Conservation (phyloP, 2,113 vertebrate species). For the Potamarius usumacintae region DNA sequence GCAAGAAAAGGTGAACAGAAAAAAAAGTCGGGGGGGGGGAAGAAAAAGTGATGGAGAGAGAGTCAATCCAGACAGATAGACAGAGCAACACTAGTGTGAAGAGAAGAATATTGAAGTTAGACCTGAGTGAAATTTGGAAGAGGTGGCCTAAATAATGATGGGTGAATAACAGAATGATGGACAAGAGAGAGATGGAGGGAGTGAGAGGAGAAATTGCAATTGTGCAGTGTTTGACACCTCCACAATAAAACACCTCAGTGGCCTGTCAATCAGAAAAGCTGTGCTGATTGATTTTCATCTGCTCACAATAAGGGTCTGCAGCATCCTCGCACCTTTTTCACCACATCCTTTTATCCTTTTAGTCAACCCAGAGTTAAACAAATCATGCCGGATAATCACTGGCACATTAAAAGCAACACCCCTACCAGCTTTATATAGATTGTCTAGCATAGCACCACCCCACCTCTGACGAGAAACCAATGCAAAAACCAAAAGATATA, state of each 20-base stretch:
- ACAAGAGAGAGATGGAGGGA: conserved; percentile 59
- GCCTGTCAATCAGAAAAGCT: conserved; percentile 71
- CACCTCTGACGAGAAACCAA: no score
- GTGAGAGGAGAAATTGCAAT: conserved; percentile 63
- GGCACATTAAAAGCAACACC: no score
- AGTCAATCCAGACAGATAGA: conserved; percentile 60
- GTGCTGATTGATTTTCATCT: conserved; percentile 75
- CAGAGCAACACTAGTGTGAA: conserved; percentile 57
- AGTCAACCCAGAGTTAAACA: no score
- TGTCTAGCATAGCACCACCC: no score
- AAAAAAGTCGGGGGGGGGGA: neutral
- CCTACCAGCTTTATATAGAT: no score
- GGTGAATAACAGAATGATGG: conserved; percentile 69
- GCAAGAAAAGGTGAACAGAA: conserved; percentile 30
- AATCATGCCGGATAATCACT: no score
- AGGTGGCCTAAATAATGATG: conserved; percentile 70
- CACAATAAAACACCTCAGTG: conserved; percentile 73
- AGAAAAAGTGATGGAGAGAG: conserved; percentile 39
- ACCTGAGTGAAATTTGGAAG: conserved; percentile 62
- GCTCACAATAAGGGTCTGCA: conserved; percentile 74
- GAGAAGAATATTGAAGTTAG: conserved; percentile 57
- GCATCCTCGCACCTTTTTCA: conserved; percentile 56
- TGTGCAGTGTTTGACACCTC: conserved; percentile 74
- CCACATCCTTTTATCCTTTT: conserved; percentile 30
- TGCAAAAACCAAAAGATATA: no score